phyloP scores from a whole-genome alignment of 2,888 invertebrate genomes.

The Lasioglossum villosulum region DNA sequence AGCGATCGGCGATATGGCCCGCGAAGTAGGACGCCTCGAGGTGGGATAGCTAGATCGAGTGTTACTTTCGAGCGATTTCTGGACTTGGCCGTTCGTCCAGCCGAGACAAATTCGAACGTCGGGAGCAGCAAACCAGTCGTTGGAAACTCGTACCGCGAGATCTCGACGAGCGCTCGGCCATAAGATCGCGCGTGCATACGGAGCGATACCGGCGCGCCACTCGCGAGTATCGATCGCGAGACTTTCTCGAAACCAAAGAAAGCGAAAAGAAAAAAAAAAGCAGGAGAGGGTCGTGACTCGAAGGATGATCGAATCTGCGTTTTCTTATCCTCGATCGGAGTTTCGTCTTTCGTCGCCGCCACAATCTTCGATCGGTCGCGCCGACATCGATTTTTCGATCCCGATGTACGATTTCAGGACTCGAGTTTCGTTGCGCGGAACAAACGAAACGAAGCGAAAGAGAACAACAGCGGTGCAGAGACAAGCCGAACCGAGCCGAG shows the following conservation, averaged over 20 bases:
- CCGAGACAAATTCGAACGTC: conserved; percentile 27
- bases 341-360: conserved; percentile 30
- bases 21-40: conserved; percentile 63
- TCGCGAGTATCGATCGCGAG: conserved; percentile 8
- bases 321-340: conserved; percentile 29
- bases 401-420: conserved; percentile 20
- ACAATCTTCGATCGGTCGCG: conserved; percentile 18
- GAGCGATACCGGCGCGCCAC: background rate
- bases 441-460: conserved; percentile 19
- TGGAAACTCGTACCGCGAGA: conserved; percentile 13
- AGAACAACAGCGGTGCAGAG: background rate
- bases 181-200: background rate
- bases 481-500: background rate
- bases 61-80: conserved; percentile 69
- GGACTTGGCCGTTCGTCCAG: conserved; percentile 34
- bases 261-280: conserved; percentile 33
- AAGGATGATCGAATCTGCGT: conserved; percentile 35
- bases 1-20: conserved; percentile 57
- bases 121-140: conserved; percentile 13
- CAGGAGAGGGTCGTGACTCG: background rate
- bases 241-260: conserved; percentile 25
- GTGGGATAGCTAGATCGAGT: conserved; percentile 48
- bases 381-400: conserved; percentile 25
- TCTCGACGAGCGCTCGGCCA: background rate
- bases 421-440: conserved; percentile 22